Percentiles rank a stretch among this genome's conserved stretches.
These are phyloP conservation scores for Drosophila cognata DNA, from an alignment of 2,888 invertebrate species.

Conservation along the genomic window DNA sequence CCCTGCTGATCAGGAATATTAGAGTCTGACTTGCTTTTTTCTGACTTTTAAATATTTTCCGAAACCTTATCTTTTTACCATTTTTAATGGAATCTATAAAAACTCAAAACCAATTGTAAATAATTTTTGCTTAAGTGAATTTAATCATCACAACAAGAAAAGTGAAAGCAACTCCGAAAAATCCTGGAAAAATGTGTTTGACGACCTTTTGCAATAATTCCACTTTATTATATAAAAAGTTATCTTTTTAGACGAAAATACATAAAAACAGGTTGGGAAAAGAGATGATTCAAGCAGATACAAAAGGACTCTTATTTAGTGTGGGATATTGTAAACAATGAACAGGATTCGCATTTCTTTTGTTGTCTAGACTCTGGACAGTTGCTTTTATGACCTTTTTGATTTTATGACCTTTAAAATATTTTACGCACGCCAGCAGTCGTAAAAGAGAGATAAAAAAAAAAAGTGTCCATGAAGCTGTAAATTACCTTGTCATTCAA, in stretches of 20 bases:
- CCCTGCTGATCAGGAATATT: not conserved
- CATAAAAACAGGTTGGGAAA: not conserved
- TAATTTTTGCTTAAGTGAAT: not conserved
- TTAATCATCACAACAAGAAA: not conserved
- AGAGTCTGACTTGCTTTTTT: not conserved
- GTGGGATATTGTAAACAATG: not conserved
- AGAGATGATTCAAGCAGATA: not conserved
- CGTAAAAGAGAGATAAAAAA: not conserved
- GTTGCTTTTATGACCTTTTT: not conserved
- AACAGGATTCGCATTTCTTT: not conserved
- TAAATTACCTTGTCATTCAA: not conserved
- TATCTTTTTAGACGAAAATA: not conserved
- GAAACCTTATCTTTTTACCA: not conserved
- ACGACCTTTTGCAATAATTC: not conserved
- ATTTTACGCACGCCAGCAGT: not conserved
- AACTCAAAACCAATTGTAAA: not conserved
- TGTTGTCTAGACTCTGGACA: not conserved
- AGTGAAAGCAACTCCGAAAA: not conserved
- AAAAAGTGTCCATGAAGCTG: not conserved
- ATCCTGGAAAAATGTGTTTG: not conserved
- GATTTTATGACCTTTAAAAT: not conserved
- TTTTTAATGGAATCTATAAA: not conserved
- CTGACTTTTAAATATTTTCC: not conserved
- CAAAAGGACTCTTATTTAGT: not conserved
- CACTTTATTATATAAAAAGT: not conserved